Evolutionary conservation across 1,140 invertebrate genomes (phyloP).

Genomic region (Bombus impatiens): DNA sequence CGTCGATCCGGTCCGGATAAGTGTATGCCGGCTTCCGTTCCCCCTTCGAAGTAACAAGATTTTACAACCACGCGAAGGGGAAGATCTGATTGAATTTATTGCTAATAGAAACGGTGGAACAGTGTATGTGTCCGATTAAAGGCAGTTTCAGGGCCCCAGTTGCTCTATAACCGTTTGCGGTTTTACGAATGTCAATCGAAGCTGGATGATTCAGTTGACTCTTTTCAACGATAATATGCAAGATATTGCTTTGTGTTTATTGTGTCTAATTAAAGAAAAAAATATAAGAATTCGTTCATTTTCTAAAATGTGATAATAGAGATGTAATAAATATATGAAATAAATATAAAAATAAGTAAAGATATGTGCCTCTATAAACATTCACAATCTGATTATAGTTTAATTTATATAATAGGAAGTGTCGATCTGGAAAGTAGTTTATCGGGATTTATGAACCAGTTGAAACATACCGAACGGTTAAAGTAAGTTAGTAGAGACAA

Average conservation of each 20-base stretch:
- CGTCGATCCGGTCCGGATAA: not conserved
- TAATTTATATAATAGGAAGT: not conserved
- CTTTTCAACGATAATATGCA: not conserved
- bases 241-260: not conserved
- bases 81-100: not conserved
- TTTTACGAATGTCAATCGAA: not conserved
- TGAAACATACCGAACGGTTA: not conserved
- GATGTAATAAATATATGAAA: not conserved
- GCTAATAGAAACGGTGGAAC: not conserved
- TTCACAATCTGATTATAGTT: not conserved
- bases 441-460: not conserved
- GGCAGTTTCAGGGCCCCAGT: too few species aligned
- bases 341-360: too few species aligned
- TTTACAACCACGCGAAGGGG: not conserved
- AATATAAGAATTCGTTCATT: not conserved
- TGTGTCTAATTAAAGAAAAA: not conserved
- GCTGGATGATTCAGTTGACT: not conserved
- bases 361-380: too few species aligned
- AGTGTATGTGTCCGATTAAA: not conserved
- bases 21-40: too few species aligned
- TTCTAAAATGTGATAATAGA: not conserved
- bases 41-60: not conserved
- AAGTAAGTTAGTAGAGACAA: slow-evolving; percentile 85
- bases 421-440: not conserved
- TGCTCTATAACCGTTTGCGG: not conserved